Percentiles rank a stretch among this genome's conserved stretches.
Evolutionary conservation across 2,113 vertebrate species (phyloP).

Genomic region (Bettongia penicillata): DNA sequence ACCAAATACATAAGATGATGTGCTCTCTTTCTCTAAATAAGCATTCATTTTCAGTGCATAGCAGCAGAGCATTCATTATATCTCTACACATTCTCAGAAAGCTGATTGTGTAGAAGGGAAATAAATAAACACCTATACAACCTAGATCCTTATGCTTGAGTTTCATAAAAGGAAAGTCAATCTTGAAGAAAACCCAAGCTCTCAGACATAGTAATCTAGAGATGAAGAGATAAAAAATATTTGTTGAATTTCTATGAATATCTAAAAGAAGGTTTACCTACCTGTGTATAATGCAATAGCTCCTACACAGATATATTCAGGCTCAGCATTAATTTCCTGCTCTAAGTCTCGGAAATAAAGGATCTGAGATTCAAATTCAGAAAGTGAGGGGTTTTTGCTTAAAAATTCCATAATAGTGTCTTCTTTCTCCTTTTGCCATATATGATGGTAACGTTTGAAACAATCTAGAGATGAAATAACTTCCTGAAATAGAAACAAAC

Average conservation of each 20-base stretch:
- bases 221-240: neutral
- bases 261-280: constrained; percentile 71
- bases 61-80: constrained; percentile 35
- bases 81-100: constrained; percentile 31
- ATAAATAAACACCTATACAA: constrained; percentile 54
- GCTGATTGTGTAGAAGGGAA: constrained; percentile 40
- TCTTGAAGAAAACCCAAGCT: constrained; percentile 39
- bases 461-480: constrained; percentile 86
- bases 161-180: constrained; percentile 28
- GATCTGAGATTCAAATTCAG: constrained; percentile 95
- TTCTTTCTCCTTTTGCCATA: constrained; percentile 94
- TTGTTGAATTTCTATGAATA: neutral
- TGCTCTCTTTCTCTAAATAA: constrained; percentile 38
- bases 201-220: constrained; percentile 20
- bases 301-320: constrained; percentile 91
- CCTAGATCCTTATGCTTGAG: constrained; percentile 8
- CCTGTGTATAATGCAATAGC: constrained; percentile 93
- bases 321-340: constrained; percentile 90
- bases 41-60: constrained; percentile 48
- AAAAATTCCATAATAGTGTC: constrained; percentile 87
- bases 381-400: constrained; percentile 87
- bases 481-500: constrained; percentile 86
- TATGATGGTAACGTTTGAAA: constrained; percentile 91
- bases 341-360: constrained; percentile 91
- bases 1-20: constrained; percentile 28